These are phyloP conservation scores for Diplosoma virens DNA, from an alignment of 23 tunicate species.

Conservation along the genomic window DNA sequence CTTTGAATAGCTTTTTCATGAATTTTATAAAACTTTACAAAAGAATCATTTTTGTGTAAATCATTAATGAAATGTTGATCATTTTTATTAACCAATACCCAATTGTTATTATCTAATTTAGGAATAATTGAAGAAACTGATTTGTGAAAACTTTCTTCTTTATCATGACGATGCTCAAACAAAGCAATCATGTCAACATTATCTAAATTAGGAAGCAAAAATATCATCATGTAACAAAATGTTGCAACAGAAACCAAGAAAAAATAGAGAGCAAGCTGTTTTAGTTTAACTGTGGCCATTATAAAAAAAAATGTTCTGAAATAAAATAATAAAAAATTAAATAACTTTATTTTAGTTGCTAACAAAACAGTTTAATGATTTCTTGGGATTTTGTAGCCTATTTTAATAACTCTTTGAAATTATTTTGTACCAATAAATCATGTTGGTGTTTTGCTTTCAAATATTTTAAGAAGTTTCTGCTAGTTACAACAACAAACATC, in stretches of 20 bases:
- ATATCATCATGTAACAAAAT: conserved; percentile 77
- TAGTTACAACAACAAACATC: too few species aligned
- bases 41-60: neutral
- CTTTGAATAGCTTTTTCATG: conserved; percentile 50
- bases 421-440: too few species aligned
- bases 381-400: too few species aligned
- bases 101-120: neutral
- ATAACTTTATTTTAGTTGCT: too few species aligned
- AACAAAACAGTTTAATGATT: too few species aligned
- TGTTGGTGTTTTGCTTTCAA: too few species aligned
- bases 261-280: conserved; percentile 36
- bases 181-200: conserved; percentile 50
- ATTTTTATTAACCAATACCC: neutral
- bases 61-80: neutral
- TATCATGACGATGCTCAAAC: conserved; percentile 83
- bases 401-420: too few species aligned
- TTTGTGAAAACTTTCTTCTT: neutral
- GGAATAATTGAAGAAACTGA: neutral
- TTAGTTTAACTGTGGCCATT: neutral
- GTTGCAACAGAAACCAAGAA: conserved; percentile 41
- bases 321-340: too few species aligned
- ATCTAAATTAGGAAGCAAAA: conserved; percentile 70
- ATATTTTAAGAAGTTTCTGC: too few species aligned
- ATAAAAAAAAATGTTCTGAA: too few species aligned
- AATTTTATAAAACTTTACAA: conserved; percentile 27